phyloP scores from a whole-genome alignment of 2,888 invertebrate genomes.

The Tipula confusa region DNA sequence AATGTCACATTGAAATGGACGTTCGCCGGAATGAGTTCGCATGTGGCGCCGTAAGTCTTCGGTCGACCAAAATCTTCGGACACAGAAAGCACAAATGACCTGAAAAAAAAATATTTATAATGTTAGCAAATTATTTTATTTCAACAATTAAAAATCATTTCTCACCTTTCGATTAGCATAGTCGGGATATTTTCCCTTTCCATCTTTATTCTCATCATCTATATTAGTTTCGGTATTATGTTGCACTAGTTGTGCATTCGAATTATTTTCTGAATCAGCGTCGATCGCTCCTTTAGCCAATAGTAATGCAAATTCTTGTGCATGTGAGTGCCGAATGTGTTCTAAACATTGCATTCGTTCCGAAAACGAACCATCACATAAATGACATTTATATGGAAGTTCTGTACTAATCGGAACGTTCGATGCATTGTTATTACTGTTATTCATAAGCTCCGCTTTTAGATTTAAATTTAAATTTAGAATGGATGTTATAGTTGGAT shows the following conservation, averaged over 20 bases:
- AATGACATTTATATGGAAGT: slow-evolving; percentile 84
- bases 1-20: slow-evolving; percentile 87
- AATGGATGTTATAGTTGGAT: slow-evolving; percentile 37
- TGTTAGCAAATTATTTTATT: background rate
- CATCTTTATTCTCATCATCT: slow-evolving; percentile 59
- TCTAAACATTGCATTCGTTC: slow-evolving; percentile 75
- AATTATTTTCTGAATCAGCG: slow-evolving; percentile 50
- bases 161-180: slow-evolving; percentile 75
- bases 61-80: slow-evolving; percentile 91
- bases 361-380: slow-evolving; percentile 82
- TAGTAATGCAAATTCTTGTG: slow-evolving; percentile 74
- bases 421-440: background rate
- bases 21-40: slow-evolving; percentile 88
- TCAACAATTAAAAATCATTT: slow-evolving; percentile 41
- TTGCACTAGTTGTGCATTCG: slow-evolving; percentile 39
- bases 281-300: slow-evolving; percentile 76
- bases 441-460: background rate
- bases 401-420: slow-evolving; percentile 50
- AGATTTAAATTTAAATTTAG: slow-evolving; percentile 42
- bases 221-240: slow-evolving; percentile 45
- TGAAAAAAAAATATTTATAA: background rate
- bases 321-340: slow-evolving; percentile 72
- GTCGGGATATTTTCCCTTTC: slow-evolving; percentile 77
- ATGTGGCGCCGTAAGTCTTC: slow-evolving; percentile 90
- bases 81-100: slow-evolving; percentile 83